Base-by-base conservation (phyloP, 2,888 invertebrate genomes). In the Hyposoter didymator region DNA sequence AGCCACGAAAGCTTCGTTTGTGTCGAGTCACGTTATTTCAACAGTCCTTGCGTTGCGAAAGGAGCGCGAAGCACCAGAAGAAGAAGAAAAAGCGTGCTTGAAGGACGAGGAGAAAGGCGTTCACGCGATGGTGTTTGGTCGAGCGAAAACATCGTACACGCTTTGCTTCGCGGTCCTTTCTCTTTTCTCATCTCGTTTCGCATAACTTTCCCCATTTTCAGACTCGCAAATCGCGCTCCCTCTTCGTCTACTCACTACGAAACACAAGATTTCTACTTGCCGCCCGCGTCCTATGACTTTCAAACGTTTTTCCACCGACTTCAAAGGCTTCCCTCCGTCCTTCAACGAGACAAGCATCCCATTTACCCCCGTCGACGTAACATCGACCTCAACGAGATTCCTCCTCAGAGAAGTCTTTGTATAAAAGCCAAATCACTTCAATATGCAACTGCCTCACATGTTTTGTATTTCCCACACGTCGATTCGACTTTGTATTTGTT, bases 311-410 rank as follows among this genome's bases (percentile, higher is more conserved):
- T n/a, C 0, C 59, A 59, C 17, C 19, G n/a, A 74, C 78, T 79
- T 84, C 78, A 84, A 84, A 84, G 83, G 19, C 49, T 62, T 64
- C n/a, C 12, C n/a, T 5, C 14, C 49, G 59, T 74, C 74, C 22
- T 59, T 17, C 59, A 43, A 78, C 43, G 67, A n/a, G 55, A 66
- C 66, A 76, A 66, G 47, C 35, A 69, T 75, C 47, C 64, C 39
- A 39, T 47, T 12, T 10, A 19, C 59, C 45, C 17, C 45, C 67
- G 59, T 45, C 76, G 67, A 69, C 64, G 59, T 32, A 45, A 69
- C 69, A 69, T 69, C 59, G 28, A 59, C 5, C 28, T 28, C 74
- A 67, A 64, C 45, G 55, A 67, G 59, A 74, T 67, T 73, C 59
- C 74, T 28, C 14, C 55, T 19, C 39, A 5, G 14, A 28, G 7